Evolutionary conservation across 2,888 invertebrate species (phyloP), one percentile per base, ranked within the genome.

Genomic region (Sepiola atlantica): DNA sequence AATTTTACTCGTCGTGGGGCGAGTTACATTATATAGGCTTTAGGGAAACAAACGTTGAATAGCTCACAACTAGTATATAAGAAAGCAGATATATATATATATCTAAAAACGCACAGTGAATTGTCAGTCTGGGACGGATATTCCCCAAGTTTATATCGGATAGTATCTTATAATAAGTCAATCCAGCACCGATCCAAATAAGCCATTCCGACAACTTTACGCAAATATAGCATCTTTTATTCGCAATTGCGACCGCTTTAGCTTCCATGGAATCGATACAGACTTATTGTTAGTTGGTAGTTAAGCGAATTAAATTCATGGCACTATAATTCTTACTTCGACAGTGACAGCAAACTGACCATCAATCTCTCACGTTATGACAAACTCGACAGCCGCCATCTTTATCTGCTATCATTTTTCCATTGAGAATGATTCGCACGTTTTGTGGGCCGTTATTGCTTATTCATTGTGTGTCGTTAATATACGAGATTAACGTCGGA

Each of bases 361-460:
- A 77, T n/a, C 77, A n/a, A 77, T 77, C 77, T 77, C n/a, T 77
- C 16, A 14, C n/a, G n/a, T n/a, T 77, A n/a, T n/a, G n/a, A 32
- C 77, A 77, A 77, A n/a, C 32, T 77, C n/a, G n/a, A 77, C 77
- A 77, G n/a, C 77, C n/a, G n/a, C 2, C 77, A 77, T 77, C n/a
- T 77, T 77, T 77, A 77, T 77, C 77, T 77, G 77, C n/a, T 77
- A 77, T 77, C 77, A n/a, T n/a, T 77, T 77, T 77, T 77, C 77
- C 14, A 77, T 77, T 77, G n/a, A 77, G n/a, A n/a, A 77, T 77
- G 16, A 77, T 77, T n/a, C 32, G 14, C 3, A 16, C n/a, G 77
- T 77, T 32, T 32, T 32, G 32, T 32, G n/a, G n/a, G n/a, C 32
- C 12, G 4, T 77, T n/a, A 77, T 77, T 77, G n/a, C 77, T 77